Evolutionary conservation across 2,113 vertebrate species (phyloP).

Genomic region (Xenus cinereus): DNA sequence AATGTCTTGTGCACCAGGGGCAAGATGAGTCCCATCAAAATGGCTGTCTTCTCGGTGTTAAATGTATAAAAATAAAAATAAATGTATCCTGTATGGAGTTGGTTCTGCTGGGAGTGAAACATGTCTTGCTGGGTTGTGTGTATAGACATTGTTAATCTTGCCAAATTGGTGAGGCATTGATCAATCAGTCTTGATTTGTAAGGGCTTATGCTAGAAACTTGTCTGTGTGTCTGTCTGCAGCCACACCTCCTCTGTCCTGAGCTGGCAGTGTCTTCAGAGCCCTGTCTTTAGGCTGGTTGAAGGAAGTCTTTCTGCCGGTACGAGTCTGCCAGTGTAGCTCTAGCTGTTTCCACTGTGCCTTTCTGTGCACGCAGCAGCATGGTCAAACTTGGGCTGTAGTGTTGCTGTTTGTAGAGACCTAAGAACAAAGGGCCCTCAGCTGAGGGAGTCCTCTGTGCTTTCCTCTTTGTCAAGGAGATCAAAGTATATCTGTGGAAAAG

Average conservation of each 20-base stretch:
- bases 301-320: background rate
- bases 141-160: background rate
- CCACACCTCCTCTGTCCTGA: background rate
- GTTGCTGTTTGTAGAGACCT: background rate
- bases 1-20: background rate
- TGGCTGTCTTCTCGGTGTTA: background rate
- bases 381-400: background rate
- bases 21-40: background rate
- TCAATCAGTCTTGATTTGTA: background rate
- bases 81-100: background rate
- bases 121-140: background rate
- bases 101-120: background rate
- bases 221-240: background rate
- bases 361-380: background rate
- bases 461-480: background rate
- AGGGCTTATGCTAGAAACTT: background rate
- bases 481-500: background rate
- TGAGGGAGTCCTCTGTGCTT: background rate
- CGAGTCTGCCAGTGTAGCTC: background rate
- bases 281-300: background rate
- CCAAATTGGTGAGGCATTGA: background rate
- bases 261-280: background rate
- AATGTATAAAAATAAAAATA: slow-evolving; percentile 37
- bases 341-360: background rate
- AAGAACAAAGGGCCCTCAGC: background rate